Base-by-base conservation (phyloP, 2,888 invertebrate genomes). In the Pilophorus perplexus region DNA sequence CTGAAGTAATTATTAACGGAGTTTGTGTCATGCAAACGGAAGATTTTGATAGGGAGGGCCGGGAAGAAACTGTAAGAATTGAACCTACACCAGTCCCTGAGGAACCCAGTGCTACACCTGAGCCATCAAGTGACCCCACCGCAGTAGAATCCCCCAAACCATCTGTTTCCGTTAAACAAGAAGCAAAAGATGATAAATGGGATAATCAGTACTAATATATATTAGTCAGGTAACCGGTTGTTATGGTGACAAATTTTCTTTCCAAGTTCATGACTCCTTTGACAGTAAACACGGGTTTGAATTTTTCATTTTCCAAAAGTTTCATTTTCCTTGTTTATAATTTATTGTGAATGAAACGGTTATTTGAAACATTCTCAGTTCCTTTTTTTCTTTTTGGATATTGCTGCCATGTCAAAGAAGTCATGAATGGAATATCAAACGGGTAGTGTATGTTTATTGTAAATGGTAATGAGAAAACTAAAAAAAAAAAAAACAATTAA, bases 1-100 rank as follows among this genome's bases (percentile, higher is more conserved):
- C 81, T 16, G 91, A 91, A 75, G 90, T 92, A 23, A 93, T 93
- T 74, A 93, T 93, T 73, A 94, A 94, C 75, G 94, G 94, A 1
- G 93, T 94, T 23, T 93, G 93, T 76, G 93, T 93, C 4, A 90
- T 93, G 89, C 85, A 90, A 73, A 86, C 89, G 67, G 89, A 88
- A 72, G 79, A 78, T 62, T 71, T 70, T 44, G 72, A 73, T 44
- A 64, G 78, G 67, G 74, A 79, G 59, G 80, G 78, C 70, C 74
- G 84, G 23, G 86, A 86, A 76, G 85, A 88, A 75, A 89, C 89
- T 3, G 84, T 89, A 65, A 83, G 86, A 25, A 85, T 88, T 55
- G 90, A 90, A 76, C 89, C 89, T 0, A 85, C 87, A 20, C 85
- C 89, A 1, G 88, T 85, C 22, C 81, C 85, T 72, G 84, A 85